Base-by-base conservation (phyloP, 2,113 vertebrate species). In the Collichthys lucidus region DNA sequence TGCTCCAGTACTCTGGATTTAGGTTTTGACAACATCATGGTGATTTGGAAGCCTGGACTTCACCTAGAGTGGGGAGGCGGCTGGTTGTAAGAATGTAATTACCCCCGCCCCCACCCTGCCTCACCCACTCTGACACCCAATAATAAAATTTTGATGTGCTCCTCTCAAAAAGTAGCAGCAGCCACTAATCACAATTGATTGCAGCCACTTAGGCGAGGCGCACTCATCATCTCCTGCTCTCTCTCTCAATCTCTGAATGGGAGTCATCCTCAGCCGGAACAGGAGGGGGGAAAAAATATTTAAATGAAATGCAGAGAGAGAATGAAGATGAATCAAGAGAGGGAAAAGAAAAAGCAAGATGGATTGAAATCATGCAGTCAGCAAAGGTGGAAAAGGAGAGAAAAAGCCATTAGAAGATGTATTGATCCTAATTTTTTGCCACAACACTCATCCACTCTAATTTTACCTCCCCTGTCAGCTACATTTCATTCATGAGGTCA, bases 181-280 rank as follows among this genome's bases (percentile, higher is more conserved):
- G 93, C 94, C 93, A 75, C 95, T 96, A 92, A 90, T 95, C 93
- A 96, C 95, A 95, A 96, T 96, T 96, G 96, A 96, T 96, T 95
- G 95, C 91, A 92, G 95, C 94, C 94, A 95, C 96, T 97, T 96
- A 95, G 95, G 89, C 94, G 92, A 94, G 95, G 94, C 76, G 63
- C 85, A 92, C 82, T 88, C 89, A 88, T 92, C 89, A 90, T 93
- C 89, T 93, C 82, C 85, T 69, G 71, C 81, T 86, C 87, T 81
- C 35, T 81, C 35, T 40, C 85, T n/a, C n/a, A n/a, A n/a, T n/a
- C n/a, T 84, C 71, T 78, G 73, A 78, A 86, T 90, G 81, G 84
- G 82, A 85, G 83, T 92, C 91, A 62, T 89, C 85, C 77, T 73
- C 74, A 26, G 87, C 88, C 44, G 77, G 78, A 88, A 92, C 93